Evolutionary conservation across 2,797 vertebrate genomes (phyloP), one percentile per base, ranked within the genome.

Genomic region (Notolabrus celidotus): DNA sequence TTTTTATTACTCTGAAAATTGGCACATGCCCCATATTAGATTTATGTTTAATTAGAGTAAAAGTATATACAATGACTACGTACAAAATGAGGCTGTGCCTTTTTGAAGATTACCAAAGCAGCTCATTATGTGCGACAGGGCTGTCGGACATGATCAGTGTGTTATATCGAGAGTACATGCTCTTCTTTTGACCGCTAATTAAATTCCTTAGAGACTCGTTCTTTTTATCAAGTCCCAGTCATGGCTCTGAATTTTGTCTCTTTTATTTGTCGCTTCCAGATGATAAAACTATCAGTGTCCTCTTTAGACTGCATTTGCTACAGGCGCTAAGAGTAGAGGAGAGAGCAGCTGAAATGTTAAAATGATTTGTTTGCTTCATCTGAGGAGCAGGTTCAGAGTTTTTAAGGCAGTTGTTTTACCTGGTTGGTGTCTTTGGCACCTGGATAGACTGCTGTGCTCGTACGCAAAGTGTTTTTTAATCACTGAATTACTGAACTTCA

Each of bases 341-440:
- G 14, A 42, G 27, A 68, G 60, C 33, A 51, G 14, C 49, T 68
- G 51, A 81, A 86, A 87, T 82, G 78, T 77, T 78, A 71, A 85
- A 79, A 55, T 56, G 38, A 67, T 47, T 52, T 56, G 42, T 45
- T 46, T 46, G 4, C n/a, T 5, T 7, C 39, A 67, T 77, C 47
- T 71, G 65, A 65, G 74, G 57, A 72, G 56, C 49, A 54, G 47
- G 55, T 68, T 49, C 38, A 70, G 29, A 51, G 16, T 56, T 62
- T 65, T 66, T 41, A n/a, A 4, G 34, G 7, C 8, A 5, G 12
- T 10, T 11, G 19, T 2, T 51, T 5, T 63, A 67, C 41, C 39
- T 42, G 41, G 25, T 64, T 25, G 31, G 6, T 0, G 23, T 10
- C 14, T 57, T 53, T 51, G 52, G 62, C 9, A 42, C 38, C 22